A percentile compares a stretch with the other conserved stretches of the same genome.
Evolutionary conservation across 2,113 vertebrate genomes (phyloP).

Genomic region (Cyprinodon brontotheroides): DNA sequence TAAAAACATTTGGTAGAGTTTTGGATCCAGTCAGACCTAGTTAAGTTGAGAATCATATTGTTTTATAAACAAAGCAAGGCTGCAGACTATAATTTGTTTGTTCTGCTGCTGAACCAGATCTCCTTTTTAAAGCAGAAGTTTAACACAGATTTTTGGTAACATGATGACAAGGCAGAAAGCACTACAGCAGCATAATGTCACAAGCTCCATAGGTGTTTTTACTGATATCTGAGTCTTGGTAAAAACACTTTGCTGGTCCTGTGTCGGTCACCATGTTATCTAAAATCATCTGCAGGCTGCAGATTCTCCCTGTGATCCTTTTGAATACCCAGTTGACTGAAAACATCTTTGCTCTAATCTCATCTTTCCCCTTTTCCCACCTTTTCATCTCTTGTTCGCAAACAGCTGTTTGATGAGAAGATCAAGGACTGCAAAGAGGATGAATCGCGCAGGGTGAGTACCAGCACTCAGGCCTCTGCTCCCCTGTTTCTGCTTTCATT

Average conservation of each 20-base stretch:
- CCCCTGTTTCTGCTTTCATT: slow-evolving; percentile 22
- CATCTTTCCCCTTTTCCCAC: neutral
- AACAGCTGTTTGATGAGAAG: slow-evolving; percentile 97
- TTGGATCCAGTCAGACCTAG: neutral
- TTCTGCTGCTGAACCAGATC: neutral
- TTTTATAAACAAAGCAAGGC: neutral
- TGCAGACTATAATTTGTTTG: neutral
- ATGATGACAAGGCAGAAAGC: slow-evolving; percentile 12
- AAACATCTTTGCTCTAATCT: slow-evolving; percentile 8
- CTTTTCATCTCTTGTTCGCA: slow-evolving; percentile 38
- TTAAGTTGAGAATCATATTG: neutral
- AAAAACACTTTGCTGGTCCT: neutral
- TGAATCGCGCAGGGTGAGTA: slow-evolving; percentile 96
- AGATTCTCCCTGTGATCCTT: slow-evolving; percentile 20
- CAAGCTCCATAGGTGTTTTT: neutral
- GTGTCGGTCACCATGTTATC: slow-evolving; percentile 1
- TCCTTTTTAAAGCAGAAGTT: slow-evolving; percentile 10
- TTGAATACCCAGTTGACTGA: neutral
- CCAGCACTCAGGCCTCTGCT: slow-evolving; percentile 24
- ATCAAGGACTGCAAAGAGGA: slow-evolving; percentile 98
- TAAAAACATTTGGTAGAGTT: neutral
- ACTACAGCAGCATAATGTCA: neutral
- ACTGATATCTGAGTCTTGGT: neutral
- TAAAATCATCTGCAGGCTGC: neutral
- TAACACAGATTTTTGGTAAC: slow-evolving; percentile 9